Conservation (phyloP, 2,888 invertebrate species). For the Xanthorhoe designata region DNA sequence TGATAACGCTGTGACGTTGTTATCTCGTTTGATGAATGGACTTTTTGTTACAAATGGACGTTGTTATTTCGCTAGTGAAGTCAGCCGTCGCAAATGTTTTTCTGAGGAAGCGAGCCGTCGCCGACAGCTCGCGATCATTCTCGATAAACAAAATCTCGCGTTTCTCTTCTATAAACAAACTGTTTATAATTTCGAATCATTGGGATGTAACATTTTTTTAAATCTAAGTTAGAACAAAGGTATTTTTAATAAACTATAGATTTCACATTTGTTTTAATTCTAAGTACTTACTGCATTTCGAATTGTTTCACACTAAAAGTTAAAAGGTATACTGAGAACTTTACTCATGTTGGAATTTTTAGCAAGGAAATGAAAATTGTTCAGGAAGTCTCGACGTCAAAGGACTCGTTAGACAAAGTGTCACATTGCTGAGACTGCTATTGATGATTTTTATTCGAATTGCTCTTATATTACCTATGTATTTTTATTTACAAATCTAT, state of each 20-base stretch:
- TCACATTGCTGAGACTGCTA: slow-evolving; percentile 63
- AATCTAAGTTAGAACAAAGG: slow-evolving; percentile 20
- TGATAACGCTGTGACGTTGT: slow-evolving; percentile 82
- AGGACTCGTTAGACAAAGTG: slow-evolving; percentile 63
- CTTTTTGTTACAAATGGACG: slow-evolving; percentile 82
- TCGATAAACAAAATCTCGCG: slow-evolving; percentile 42
- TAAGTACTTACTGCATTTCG: background rate
- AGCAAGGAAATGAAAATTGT: slow-evolving; percentile 76
- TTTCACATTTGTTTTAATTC: no score
- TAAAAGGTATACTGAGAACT: slow-evolving; percentile 65
- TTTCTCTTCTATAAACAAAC: slow-evolving; percentile 37
- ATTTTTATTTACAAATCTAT: background rate
- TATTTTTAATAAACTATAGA: background rate
- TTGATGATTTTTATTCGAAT: slow-evolving; percentile 33
- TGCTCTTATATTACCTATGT: background rate
- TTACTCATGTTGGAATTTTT: slow-evolving; percentile 61
- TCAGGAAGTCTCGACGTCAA: slow-evolving; percentile 69
- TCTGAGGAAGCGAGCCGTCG: slow-evolving; percentile 52
- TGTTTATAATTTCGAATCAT: slow-evolving; percentile 34
- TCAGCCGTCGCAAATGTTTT: slow-evolving; percentile 62
- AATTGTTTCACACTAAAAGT: slow-evolving; percentile 29
- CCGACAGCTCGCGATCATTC: slow-evolving; percentile 43
- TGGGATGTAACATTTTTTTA: slow-evolving; percentile 12
- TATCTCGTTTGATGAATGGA: slow-evolving; percentile 83
- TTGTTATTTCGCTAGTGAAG: slow-evolving; percentile 77